These are phyloP conservation scores for Rhamphomyia laevipes DNA, from an alignment of 2,888 invertebrate genomes.

Conservation along the genomic window DNA sequence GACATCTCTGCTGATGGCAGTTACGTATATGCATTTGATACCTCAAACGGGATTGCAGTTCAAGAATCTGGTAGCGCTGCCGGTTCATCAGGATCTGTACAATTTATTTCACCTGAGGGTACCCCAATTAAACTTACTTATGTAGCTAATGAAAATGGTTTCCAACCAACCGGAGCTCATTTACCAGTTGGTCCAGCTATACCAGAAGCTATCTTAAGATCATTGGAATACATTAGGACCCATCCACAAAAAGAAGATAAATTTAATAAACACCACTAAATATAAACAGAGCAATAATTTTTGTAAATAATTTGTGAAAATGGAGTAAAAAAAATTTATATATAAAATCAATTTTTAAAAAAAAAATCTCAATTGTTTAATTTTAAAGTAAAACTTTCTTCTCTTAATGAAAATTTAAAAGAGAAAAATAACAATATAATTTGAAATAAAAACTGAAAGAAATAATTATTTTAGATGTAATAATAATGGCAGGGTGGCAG, in stretches of 20 bases:
- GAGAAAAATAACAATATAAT: too few species aligned
- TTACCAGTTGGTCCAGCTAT: conserved; percentile 42
- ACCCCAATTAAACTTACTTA: conserved; percentile 36
- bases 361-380: too few species aligned
- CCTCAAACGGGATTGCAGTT: conserved; percentile 47
- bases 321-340: too few species aligned
- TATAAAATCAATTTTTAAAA: too few species aligned
- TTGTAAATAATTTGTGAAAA: too few species aligned
- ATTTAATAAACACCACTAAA: too few species aligned
- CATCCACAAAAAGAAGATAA: conserved; percentile 26
- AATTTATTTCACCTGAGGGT: conserved; percentile 40
- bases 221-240: conserved; percentile 41
- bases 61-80: conserved; percentile 44
- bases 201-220: conserved; percentile 41
- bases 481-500: too few species aligned
- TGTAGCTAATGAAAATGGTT: conserved; percentile 48
- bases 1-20: conserved; percentile 36
- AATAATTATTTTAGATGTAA: too few species aligned
- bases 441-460: too few species aligned
- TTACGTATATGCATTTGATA: conserved; percentile 41
- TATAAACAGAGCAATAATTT: too few species aligned
- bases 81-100: conserved; percentile 43
- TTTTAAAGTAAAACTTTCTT: too few species aligned
- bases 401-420: too few species aligned
- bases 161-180: conserved; percentile 38